Evolutionary conservation across 2,888 invertebrate species (phyloP), one percentile per base, ranked within the genome.

Genomic region (Trypoxylon attenuatum): DNA sequence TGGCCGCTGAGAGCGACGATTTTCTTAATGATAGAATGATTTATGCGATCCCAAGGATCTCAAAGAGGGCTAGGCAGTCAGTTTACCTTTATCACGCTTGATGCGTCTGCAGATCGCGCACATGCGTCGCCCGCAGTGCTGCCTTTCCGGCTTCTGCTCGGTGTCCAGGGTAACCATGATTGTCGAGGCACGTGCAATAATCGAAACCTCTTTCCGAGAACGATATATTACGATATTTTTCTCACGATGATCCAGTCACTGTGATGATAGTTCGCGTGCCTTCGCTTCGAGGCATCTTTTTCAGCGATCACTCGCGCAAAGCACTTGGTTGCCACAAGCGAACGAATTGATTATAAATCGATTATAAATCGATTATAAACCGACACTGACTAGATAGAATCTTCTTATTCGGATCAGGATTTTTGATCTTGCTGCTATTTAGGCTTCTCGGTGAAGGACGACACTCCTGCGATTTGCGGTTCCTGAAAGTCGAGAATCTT

Each of bases 111-210:
- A 86, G 81, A 86, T 86, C 60, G 86, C 86, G 76, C 86, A 86
- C 86, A 86, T 86, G 61, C 86, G 85, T 43, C 86, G 81, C 50
- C 82, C 85, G 74, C 86, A 86, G 64, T 86, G 86, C 75, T 85
- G 85, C 81, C 86, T 77, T 73, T 86, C 86, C 56, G 84, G 85
- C 80, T 86, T 86, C 78, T 84, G 86, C 69, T 85, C 86, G 55
- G 86, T 85, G 81, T 86, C 86, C 83, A 86, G 75, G 79, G 86
- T 86, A 80, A 86, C 86, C 86, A 86, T 86, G 79, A 70, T 82
- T 74, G 69, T 54, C 57, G 16, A 42, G 16, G 45, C 29, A 29
- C 51, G 52, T 27, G 27, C 56, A 46, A 57, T 57, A 29, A 64
- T 58, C 15, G 42, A 25, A 13, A 18, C 49, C 27, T 51, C 51